These are phyloP conservation scores for Actinia tenebrosa DNA, from an alignment of 64 coral and sea anemone genomes.

Conservation along the genomic window DNA sequence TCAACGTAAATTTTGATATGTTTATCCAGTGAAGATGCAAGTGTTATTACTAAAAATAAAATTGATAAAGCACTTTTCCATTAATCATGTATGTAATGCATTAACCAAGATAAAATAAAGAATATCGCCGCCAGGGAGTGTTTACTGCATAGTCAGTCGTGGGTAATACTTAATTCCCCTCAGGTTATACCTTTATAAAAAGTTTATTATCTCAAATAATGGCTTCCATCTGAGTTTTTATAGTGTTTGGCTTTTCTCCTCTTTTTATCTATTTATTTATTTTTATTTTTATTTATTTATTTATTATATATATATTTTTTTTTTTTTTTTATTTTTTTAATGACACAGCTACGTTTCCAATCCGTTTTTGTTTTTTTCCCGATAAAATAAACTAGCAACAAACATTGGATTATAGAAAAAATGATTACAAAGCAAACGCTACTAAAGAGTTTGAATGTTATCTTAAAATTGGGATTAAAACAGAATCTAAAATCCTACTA, in stretches of 20 bases:
- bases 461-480: background rate
- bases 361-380: too few species aligned
- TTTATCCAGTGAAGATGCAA: background rate
- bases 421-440: background rate
- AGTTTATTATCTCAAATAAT: too few species aligned
- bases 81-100: background rate
- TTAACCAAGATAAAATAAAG: background rate
- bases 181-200: background rate
- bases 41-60: background rate
- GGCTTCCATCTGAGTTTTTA: too few species aligned
- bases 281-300: too few species aligned
- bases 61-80: background rate
- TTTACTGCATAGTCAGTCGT: background rate
- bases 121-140: background rate
- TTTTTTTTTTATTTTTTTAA: too few species aligned
- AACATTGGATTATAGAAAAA: too few species aligned
- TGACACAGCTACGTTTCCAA: too few species aligned
- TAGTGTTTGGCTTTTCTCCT: too few species aligned
- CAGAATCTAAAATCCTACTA: background rate
- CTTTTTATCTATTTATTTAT: too few species aligned
- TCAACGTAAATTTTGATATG: too few species aligned
- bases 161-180: background rate
- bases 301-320: too few species aligned
- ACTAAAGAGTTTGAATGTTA: background rate
- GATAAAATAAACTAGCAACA: too few species aligned